Evolutionary conservation across 2,888 invertebrate species (phyloP), one percentile per base, ranked within the genome.

Genomic region (Nephrotoma flavescens): DNA sequence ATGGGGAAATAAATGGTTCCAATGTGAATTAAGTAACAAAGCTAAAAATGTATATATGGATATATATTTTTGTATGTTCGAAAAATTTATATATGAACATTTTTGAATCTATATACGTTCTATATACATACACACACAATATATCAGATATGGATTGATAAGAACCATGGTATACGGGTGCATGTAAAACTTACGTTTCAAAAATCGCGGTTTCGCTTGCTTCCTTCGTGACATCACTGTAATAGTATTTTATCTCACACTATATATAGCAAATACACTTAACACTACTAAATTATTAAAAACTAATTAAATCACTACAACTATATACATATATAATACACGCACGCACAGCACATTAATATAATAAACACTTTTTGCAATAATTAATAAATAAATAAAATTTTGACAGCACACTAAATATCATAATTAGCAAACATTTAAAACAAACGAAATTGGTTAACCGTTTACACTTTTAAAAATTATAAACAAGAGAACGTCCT

Each of bases 171-270:
- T 12, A 47, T n/a, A 71, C 52, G 15, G 31, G 15, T 7, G 9
- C 71, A 71, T 71, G 2, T 31, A 31, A 71, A 89, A 93, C 94
- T 94, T 92, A 95, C 95, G 93, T 93, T 95, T 95, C 88, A 95
- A 92, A 88, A 95, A 94, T 89, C 95, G 93, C 88, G 95, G 95
- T 90, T 95, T 95, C 84, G 95, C 94, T 90, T 95, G 95, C 91
- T 95, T 95, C 89, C 95, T 93, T 89, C 95, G 93, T 89, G 95
- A 95, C 95, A 95, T 94, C 31, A 31, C 31, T 31, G 31, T 31
- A 3, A 31, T 31, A 31, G 31, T 87, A 44, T 47, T 5, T 11
- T 85, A 42, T 85, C 15, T 15, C 15, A 42, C n/a, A 85, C 19
- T 85, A n/a, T 31, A n/a, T 31, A 31, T 31, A 31, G 2, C 2